Percentiles rank a stretch among this genome's conserved stretches.
Conservation (phyloP, 1,140 invertebrate genomes). For the Drosophila saltans region DNA sequence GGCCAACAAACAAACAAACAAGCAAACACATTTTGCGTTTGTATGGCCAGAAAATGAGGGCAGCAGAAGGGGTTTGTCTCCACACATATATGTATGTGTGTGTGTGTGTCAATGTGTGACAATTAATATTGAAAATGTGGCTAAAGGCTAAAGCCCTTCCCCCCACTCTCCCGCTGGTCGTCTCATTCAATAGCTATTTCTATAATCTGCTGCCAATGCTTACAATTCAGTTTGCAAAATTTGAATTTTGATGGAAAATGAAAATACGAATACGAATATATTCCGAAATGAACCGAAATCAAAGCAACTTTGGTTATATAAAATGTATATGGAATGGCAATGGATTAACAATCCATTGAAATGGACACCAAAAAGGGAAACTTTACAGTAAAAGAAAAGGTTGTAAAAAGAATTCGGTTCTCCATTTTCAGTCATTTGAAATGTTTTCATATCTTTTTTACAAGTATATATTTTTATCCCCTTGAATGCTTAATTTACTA, state of each 20-base stretch:
- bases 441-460: too few species aligned
- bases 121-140: conserved; percentile 9
- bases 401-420: too few species aligned
- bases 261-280: neutral
- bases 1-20: conserved; percentile 50
- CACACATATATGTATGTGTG: neutral
- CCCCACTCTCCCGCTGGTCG: neutral
- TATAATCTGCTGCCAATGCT: neutral
- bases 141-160: neutral
- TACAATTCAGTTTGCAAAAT: too few species aligned
- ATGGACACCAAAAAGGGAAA: too few species aligned
- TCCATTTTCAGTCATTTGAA: too few species aligned
- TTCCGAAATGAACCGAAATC: too few species aligned
- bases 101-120: conserved; percentile 24
- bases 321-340: too few species aligned
- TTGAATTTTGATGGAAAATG: conserved; percentile 4
- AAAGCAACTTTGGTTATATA: too few species aligned
- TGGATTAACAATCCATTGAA: too few species aligned
- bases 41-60: conserved; percentile 17
- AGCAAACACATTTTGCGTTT: conserved; percentile 34
- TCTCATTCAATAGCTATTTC: neutral
- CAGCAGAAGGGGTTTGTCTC: neutral
- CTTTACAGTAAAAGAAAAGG: too few species aligned
- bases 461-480: too few species aligned
- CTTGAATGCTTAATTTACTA: too few species aligned